A percentile compares a stretch with the other conserved stretches of the same genome.
Conservation (phyloP, 2,113 vertebrate species). For the Hypanus sabinus region DNA sequence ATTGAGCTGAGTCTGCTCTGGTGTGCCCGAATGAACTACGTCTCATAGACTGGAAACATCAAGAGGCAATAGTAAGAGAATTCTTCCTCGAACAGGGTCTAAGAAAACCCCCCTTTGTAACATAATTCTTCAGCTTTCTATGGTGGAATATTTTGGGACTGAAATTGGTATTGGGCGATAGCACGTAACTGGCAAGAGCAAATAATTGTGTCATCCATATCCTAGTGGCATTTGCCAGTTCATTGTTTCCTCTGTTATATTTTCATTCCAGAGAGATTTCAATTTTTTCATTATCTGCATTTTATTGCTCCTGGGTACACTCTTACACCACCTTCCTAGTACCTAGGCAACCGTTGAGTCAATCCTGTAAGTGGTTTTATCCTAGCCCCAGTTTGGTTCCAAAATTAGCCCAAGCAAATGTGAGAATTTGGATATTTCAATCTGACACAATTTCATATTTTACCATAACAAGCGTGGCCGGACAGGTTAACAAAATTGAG, state of each 20-base stretch:
- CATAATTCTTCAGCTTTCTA: background rate
- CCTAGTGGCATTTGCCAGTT: background rate
- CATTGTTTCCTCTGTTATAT: background rate
- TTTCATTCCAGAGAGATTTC: no score
- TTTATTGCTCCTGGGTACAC: no score
- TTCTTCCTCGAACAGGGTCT: background rate
- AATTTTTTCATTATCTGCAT: no score
- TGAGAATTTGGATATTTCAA: background rate
- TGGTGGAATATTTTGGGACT: background rate
- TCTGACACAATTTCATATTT: background rate
- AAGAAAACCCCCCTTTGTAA: background rate
- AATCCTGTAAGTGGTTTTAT: background rate
- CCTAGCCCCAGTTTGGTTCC: background rate
- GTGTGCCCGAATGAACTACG: background rate
- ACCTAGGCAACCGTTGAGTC: background rate
- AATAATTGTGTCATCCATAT: background rate
- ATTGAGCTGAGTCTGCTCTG: background rate
- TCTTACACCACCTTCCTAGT: background rate
- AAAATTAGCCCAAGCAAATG: background rate
- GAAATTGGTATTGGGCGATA: background rate
- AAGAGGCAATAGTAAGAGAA: background rate
- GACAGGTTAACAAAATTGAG: no score
- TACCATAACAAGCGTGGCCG: no score
- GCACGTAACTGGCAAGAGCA: background rate
- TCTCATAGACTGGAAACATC: background rate